A percentile compares a stretch with the other conserved stretches of the same genome.
phyloP scores from a whole-genome alignment of 2,113 vertebrate species.

The Phalacrocorax carbo region DNA sequence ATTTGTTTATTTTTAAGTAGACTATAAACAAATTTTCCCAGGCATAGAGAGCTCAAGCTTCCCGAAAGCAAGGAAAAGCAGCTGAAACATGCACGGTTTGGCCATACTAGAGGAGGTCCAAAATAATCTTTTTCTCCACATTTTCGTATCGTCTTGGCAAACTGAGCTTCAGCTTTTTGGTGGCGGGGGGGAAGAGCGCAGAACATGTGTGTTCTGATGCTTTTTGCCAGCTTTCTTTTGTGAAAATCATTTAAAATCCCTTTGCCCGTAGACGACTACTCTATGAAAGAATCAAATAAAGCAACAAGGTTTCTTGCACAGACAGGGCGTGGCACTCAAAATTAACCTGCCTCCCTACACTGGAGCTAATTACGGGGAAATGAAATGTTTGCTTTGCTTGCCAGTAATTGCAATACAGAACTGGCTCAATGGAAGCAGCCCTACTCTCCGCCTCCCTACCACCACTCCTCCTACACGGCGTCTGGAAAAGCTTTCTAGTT shows the following conservation, averaged over 20 bases:
- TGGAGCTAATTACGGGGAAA: slow-evolving; percentile 65
- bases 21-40: background rate
- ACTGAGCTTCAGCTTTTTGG: background rate
- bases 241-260: background rate
- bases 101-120: background rate
- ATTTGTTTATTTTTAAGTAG: background rate
- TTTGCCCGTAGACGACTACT: background rate
- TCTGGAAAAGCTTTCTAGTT: slow-evolving; percentile 2
- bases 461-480: background rate
- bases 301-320: background rate
- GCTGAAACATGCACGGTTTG: background rate
- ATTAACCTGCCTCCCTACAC: slow-evolving; percentile 59
- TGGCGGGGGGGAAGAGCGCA: accelerated
- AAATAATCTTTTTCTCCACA: background rate
- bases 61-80: background rate
- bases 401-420: slow-evolving; percentile 50
- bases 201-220: background rate
- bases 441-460: background rate
- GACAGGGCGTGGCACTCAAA: slow-evolving; percentile 47
- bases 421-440: slow-evolving; percentile 21
- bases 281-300: background rate
- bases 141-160: background rate
- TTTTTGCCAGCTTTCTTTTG: background rate
- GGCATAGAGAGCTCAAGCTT: background rate
- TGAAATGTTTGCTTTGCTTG: slow-evolving; percentile 60